These are phyloP conservation scores for Lucinisca nassula DNA, from an alignment of 2,888 invertebrate genomes.

Conservation along the genomic window DNA sequence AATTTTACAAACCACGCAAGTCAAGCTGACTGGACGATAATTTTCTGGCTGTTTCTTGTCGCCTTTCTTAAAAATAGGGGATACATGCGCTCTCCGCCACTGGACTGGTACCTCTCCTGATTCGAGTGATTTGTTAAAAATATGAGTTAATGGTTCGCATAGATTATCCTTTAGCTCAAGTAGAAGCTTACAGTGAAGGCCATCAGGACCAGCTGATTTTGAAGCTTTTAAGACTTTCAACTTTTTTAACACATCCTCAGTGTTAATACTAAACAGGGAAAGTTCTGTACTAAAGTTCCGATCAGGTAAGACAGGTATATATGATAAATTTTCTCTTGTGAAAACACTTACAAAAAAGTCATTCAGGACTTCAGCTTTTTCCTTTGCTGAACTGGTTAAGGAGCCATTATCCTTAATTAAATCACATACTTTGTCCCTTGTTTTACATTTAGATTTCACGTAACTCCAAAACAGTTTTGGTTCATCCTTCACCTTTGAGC, in stretches of 20 bases:
- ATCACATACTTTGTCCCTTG: constrained; percentile 13
- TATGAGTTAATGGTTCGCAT: not conserved
- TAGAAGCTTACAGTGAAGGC: not conserved
- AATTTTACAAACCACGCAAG: constrained; percentile 15
- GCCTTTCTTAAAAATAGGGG: constrained; percentile 19
- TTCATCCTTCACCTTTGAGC: not conserved
- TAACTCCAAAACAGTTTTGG: constrained; percentile 7
- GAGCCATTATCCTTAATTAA: constrained; percentile 5
- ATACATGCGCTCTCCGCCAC: constrained; percentile 4
- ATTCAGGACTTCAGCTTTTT: constrained; percentile 16
- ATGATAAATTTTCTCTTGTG: not conserved
- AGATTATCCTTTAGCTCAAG: constrained; percentile 1
- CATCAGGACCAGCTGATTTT: constrained; percentile 13
- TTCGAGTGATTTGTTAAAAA: constrained; percentile 24
- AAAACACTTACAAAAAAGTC: constrained; percentile 13
- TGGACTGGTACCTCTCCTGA: not conserved
- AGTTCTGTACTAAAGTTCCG: not conserved
- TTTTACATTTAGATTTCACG: constrained; percentile 12
- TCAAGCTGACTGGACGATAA: constrained; percentile 23
- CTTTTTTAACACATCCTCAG: not conserved
- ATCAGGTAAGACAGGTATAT: not conserved
- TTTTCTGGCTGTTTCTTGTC: constrained; percentile 12
- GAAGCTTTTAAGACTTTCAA: not conserved
- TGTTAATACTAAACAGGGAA: not conserved
- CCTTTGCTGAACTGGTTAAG: not conserved